Conservation (phyloP, 2,797 vertebrate genomes). For the Thunnus albacares region DNA sequence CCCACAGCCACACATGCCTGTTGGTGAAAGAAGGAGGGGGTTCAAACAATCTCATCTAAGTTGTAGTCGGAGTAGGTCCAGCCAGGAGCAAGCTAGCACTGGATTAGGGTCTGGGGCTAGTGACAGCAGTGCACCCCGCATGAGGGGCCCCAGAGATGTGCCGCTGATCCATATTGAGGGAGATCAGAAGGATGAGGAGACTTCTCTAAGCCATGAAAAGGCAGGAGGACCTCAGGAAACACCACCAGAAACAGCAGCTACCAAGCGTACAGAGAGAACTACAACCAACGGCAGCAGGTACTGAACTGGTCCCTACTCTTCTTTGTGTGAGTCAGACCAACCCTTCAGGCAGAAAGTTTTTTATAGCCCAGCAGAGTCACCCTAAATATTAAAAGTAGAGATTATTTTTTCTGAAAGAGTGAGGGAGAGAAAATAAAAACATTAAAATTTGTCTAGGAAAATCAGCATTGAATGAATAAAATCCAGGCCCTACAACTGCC, state of each 20-base stretch:
- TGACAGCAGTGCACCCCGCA: conserved; percentile 58
- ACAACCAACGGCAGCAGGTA: conserved; percentile 83
- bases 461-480: conserved; percentile 30
- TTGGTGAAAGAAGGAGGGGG: conserved; percentile 81
- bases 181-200: conserved; percentile 90
- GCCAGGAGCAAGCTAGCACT: conserved; percentile 74
- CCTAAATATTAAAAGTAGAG: conserved; percentile 39
- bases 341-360: conserved; percentile 10
- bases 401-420: conserved; percentile 29
- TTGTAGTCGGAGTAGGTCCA: conserved; percentile 70
- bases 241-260: conserved; percentile 59
- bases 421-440: conserved; percentile 16
- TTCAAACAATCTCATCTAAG: conserved; percentile 80
- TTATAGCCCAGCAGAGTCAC: conserved; percentile 33
- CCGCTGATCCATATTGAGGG: conserved; percentile 97
- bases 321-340: conserved; percentile 18
- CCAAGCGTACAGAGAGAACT: conserved; percentile 66
- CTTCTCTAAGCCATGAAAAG: conserved; percentile 62
- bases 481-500: conserved; percentile 7
- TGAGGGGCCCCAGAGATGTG: conserved; percentile 89
- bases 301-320: conserved; percentile 36
- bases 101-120: conserved; percentile 43
- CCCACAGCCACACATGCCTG: conserved; percentile 64
- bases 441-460: conserved; percentile 16
- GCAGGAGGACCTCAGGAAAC: conserved; percentile 71